phyloP scores from a whole-genome alignment of 2,797 vertebrate species.

The Falco berigora region DNA sequence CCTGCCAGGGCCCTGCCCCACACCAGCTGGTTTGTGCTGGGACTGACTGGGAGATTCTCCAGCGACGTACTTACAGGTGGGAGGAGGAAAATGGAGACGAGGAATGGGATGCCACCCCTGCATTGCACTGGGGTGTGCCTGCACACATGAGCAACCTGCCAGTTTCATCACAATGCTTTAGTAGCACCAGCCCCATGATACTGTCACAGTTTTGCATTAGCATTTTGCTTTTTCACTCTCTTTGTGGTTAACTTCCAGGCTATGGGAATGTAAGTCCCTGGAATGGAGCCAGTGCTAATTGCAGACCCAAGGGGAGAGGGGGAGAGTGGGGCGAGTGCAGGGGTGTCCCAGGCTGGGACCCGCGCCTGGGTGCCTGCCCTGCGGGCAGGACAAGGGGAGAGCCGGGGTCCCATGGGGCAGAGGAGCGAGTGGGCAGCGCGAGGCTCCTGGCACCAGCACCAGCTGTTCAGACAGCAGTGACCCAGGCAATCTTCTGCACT shows the following conservation, averaged over 20 bases:
- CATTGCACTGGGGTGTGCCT: neutral
- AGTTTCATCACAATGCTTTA: neutral
- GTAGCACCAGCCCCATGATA: neutral
- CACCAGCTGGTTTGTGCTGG: neutral
- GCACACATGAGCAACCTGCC: accelerated
- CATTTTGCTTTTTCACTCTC: neutral
- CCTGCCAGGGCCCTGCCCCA: neutral
- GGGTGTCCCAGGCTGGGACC: neutral
- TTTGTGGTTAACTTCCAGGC: neutral
- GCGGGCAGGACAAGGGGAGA: neutral
- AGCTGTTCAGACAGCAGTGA: no score
- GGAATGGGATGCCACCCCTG: neutral
- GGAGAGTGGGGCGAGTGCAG: neutral
- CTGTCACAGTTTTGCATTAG: no score
- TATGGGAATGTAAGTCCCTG: accelerated
- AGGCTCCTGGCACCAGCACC: no score
- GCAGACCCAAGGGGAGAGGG: no score
- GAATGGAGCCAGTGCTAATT: accelerated
- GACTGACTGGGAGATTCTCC: neutral
- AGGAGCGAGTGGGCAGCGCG: no score
- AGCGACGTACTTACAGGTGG: accelerated
- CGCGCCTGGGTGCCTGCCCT: no score
- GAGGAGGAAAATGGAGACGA: neutral
- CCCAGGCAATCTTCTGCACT: no score
- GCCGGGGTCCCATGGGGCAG: no score